phyloP scores from a whole-genome alignment of 1,140 invertebrate species.

The Drosophila malerkotliana region DNA sequence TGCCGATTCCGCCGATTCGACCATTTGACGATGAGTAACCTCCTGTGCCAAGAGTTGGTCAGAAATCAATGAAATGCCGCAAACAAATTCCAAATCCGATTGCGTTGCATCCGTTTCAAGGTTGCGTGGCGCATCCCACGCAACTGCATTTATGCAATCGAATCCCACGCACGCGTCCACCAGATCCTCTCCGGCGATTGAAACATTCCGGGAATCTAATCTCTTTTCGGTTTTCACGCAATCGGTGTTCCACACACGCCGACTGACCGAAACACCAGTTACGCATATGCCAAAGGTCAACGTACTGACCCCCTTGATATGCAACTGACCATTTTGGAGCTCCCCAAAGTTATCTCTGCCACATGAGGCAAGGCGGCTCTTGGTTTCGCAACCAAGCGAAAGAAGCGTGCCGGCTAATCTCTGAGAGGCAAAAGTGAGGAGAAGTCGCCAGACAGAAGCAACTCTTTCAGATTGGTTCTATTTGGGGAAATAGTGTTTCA shows the following conservation, averaged over 20 bases:
- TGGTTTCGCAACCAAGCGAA: background rate
- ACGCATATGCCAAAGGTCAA: conserved; percentile 18
- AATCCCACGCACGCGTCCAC: background rate
- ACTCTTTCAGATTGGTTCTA: background rate
- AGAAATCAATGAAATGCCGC: conserved; percentile 26
- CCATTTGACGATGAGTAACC: conserved; percentile 33
- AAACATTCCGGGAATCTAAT: conserved; percentile 17
- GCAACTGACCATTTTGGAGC: conserved; percentile 1
- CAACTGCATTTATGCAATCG: conserved; percentile 48
- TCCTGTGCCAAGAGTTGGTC: conserved; percentile 34
- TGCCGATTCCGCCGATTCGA: conserved; percentile 2
- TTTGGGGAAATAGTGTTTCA: background rate
- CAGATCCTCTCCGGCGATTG: background rate
- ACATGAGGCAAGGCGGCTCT: background rate
- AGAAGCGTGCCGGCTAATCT: conserved; percentile 3
- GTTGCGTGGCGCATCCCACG: conserved; percentile 22
- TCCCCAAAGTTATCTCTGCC: conserved; percentile 10
- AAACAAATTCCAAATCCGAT: conserved; percentile 26
- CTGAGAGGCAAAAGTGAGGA: background rate
- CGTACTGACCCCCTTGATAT: conserved; percentile 9
- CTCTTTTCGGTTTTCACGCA: conserved; percentile 2
- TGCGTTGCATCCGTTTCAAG: conserved; percentile 31
- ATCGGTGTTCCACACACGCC: background rate
- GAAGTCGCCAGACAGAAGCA: conserved; percentile 1
- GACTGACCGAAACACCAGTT: conserved; percentile 12